Base-by-base conservation (phyloP, 1,140 invertebrate genomes). In the Melipona quadrifasciata region DNA sequence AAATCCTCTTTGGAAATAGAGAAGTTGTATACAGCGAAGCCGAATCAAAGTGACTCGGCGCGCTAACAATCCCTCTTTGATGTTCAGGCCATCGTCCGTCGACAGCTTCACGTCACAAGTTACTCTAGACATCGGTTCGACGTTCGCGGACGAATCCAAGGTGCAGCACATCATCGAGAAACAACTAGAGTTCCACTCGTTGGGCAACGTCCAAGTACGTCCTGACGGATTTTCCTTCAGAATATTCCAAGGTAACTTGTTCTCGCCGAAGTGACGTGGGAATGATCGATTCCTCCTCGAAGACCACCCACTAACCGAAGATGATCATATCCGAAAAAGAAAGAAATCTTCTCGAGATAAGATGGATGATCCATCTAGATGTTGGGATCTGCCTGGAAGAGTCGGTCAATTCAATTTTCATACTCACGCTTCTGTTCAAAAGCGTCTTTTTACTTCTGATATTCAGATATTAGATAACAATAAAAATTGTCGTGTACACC, bases 101-200 rank as follows among this genome's bases (percentile, higher is more conserved):
- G 94, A 95, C 86, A 85, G 90, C 51, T 95, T 95, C 72, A 92
- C 90, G 34, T 92, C 93, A 1, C 89, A 92, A 79, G 93, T 93
- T 27, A 92, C 92, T 14, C 76, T 95, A n/a, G 93, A 94, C 78
- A 82, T 95, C 68, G 92, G 93, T 3, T 93, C 92, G 21, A 94
- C 92, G 24, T 92, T 91, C 71, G 90, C 86, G 19, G 89, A 91
- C 55, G 92, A 94, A 75, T 39, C 88, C 19, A 87, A 92, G 70
- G 87, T 95, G 65, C 90, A 89, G 21, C 67, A 86, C 31, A 80
- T 92, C 17, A 87, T 95, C 57, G 91, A 93, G 74, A 65, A 90
- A 55, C 92, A 93, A 89, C 87, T 94, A 80, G 80, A 88, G 27
- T 88, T 85, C 10, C 93, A 94, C 76, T 89, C 91, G 5, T 89